Percentiles rank a stretch among this genome's conserved stretches.
phyloP scores from a whole-genome alignment of 2,797 vertebrate genomes.

The Cyclura pinguis region DNA sequence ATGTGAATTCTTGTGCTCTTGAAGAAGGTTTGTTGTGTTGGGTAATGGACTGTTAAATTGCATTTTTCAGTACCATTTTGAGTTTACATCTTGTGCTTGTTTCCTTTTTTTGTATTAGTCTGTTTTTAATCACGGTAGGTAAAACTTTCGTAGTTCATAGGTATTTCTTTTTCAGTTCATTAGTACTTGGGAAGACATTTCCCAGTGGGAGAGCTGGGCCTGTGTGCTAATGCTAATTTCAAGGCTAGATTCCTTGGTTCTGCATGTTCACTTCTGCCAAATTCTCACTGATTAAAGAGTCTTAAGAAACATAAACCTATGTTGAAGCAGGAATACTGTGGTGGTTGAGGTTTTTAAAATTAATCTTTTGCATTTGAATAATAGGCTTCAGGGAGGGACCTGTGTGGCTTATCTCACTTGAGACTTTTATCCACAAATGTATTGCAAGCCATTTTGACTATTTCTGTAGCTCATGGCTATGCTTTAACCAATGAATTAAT shows the following conservation, averaged over 20 bases:
- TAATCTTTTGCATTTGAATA: background rate
- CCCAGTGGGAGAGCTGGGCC: background rate
- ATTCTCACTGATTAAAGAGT: background rate
- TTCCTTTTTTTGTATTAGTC: background rate
- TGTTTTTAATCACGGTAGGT: background rate
- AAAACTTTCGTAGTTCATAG: no score
- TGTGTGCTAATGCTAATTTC: background rate
- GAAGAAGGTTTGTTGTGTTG: background rate
- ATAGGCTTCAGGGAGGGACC: background rate
- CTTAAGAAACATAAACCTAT: background rate
- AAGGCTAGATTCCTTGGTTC: background rate
- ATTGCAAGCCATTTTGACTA: background rate
- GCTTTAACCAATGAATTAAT: background rate
- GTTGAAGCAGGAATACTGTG: background rate
- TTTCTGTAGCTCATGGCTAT: background rate
- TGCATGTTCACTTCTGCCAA: background rate
- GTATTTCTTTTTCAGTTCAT: background rate
- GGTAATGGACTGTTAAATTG: background rate
- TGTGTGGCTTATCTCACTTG: background rate
- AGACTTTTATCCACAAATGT: background rate
- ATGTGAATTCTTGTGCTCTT: background rate
- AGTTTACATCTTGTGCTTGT: background rate
- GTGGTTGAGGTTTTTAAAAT: background rate
- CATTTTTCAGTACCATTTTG: background rate
- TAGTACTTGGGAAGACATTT: background rate